phyloP scores from a whole-genome alignment of 1,140 invertebrate species.

The Xylocopa sonorina region DNA sequence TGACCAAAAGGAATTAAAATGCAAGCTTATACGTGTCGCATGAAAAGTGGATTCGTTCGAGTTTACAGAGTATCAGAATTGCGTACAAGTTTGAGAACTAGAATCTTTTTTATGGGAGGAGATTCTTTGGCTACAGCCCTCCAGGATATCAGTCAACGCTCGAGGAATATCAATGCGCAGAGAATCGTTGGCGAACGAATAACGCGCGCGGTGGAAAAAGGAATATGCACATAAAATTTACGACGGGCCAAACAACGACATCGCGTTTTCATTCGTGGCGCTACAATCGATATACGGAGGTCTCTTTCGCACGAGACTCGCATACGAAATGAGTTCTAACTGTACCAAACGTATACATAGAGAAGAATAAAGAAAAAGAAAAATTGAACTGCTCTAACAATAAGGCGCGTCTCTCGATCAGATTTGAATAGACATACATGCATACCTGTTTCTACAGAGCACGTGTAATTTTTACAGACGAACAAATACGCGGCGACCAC shows the following conservation, averaged over 20 bases:
- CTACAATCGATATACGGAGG: conserved; percentile 37
- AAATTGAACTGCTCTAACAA: neutral
- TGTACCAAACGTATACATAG: conserved; percentile 32
- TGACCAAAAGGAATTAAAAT: too few relatives aligned
- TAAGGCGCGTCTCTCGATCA: neutral
- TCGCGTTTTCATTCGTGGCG: conserved; percentile 33
- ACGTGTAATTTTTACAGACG: neutral
- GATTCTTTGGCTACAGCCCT: conserved; percentile 21
- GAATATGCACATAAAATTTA: conserved; percentile 26
- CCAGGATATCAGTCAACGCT: conserved; percentile 18
- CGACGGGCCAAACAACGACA: neutral
- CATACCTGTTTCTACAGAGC: neutral
- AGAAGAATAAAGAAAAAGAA: conserved; percentile 18
- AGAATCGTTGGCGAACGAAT: neutral
- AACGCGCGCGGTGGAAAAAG: conserved; percentile 2
- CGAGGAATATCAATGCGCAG: conserved; percentile 30
- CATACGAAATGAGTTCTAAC: conserved; percentile 44
- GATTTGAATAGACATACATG: neutral
- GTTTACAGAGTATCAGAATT: too few relatives aligned
- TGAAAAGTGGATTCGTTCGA: too few relatives aligned
- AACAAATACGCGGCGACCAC: neutral
- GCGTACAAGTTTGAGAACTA: neutral
- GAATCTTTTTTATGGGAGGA: neutral
- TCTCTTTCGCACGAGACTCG: conserved; percentile 42
- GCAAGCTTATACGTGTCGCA: too few relatives aligned